Conservation (phyloP, 2,888 invertebrate species). For the Oligia strigilis region DNA sequence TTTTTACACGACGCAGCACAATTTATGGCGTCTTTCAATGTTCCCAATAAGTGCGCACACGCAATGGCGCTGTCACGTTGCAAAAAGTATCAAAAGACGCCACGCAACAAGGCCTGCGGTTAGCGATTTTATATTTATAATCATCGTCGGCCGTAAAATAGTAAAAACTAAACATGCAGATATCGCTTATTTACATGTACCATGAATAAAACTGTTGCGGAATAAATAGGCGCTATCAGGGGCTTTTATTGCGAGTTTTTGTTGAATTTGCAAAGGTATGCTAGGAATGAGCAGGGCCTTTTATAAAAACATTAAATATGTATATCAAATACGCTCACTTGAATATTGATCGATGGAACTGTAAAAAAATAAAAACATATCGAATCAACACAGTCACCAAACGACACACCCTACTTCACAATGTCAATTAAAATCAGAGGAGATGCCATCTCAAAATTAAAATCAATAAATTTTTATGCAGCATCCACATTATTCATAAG, state of each 20-base stretch:
- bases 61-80: constrained; percentile 78
- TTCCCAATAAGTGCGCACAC: constrained; percentile 81
- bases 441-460: constrained; percentile 51
- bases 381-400: constrained; percentile 20
- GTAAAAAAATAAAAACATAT: not conserved
- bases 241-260: constrained; percentile 46
- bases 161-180: constrained; percentile 75
- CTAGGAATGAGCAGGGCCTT: constrained; percentile 13
- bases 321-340: constrained; percentile 3
- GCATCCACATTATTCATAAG: constrained; percentile 59
- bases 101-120: constrained; percentile 80
- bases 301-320: constrained; percentile 6
- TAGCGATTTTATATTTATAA: constrained; percentile 82
- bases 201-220: constrained; percentile 56
- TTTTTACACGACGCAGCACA: constrained; percentile 73
- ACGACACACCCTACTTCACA: constrained; percentile 20
- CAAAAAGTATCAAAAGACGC: constrained; percentile 74
- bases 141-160: constrained; percentile 76
- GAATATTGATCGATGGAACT: constrained; percentile 22
- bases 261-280: constrained; percentile 24
- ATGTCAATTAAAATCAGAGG: constrained; percentile 33
- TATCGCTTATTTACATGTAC: constrained; percentile 70
- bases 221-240: constrained; percentile 47
- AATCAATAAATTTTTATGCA: constrained; percentile 58
- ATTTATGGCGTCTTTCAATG: constrained; percentile 82